phyloP scores from a whole-genome alignment of 2,113 vertebrate species.

The Oreochromis spilurus region DNA sequence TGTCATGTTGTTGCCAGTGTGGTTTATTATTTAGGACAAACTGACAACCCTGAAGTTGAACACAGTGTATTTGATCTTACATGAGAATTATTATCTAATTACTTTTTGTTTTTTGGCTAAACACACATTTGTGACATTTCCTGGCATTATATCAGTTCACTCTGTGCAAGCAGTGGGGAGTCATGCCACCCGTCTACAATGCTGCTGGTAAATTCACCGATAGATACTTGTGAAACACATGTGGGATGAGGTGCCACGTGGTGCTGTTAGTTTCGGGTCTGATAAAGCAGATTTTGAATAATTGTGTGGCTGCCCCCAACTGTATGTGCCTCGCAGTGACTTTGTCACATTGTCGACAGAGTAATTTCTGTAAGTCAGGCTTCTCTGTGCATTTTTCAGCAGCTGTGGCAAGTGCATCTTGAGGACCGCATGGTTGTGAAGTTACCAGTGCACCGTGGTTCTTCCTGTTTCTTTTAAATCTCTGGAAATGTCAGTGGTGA shows the following conservation, averaged over 20 bases:
- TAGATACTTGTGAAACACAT: background rate
- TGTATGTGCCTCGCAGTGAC: background rate
- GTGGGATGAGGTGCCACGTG: background rate
- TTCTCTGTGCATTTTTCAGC: background rate
- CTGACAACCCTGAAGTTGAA: background rate
- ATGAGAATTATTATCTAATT: background rate
- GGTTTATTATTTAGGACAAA: background rate
- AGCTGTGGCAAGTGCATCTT: background rate
- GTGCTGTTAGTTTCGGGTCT: accelerated
- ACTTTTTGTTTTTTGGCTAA: background rate
- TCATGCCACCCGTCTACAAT: background rate
- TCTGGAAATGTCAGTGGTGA: background rate
- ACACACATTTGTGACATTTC: background rate
- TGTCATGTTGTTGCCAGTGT: background rate
- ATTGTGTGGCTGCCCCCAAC: background rate
- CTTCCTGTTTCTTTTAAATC: background rate
- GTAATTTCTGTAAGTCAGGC: background rate
- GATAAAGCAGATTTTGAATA: background rate
- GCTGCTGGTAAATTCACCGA: background rate
- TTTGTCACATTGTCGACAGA: background rate
- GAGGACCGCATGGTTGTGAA: background rate
- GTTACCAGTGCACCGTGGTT: background rate
- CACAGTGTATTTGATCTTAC: background rate
- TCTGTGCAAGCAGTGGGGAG: background rate
- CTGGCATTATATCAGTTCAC: background rate